These are phyloP conservation scores for Euplagia quadripunctaria DNA, from an alignment of 2,888 invertebrate genomes.

Conservation along the genomic window DNA sequence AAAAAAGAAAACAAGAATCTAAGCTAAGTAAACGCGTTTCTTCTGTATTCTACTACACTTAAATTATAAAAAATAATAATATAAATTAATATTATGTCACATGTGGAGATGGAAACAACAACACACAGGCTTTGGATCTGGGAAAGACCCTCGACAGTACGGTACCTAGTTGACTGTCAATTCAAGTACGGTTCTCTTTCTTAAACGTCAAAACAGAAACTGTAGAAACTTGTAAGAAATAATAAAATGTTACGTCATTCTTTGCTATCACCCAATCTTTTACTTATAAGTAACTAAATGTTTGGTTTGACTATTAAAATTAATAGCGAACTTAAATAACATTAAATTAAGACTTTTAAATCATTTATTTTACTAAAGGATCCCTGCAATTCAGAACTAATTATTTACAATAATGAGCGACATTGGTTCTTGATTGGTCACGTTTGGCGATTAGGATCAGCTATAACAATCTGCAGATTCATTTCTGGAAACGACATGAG, in stretches of 20 bases:
- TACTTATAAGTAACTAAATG: too few species aligned
- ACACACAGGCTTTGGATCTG: neutral
- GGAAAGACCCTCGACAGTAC: neutral
- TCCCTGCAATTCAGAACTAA: neutral
- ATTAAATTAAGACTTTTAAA: too few species aligned
- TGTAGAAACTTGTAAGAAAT: too few species aligned
- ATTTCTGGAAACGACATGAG: neutral
- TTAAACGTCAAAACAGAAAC: neutral
- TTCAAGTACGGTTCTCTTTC: neutral
- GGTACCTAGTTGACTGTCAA: too few species aligned
- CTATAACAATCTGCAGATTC: neutral
- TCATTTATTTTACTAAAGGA: too few species aligned
- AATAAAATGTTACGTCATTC: too few species aligned
- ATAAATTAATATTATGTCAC: too few species aligned
- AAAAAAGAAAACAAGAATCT: neutral
- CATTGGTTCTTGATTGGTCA: neutral
- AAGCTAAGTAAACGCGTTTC: neutral
- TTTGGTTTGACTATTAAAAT: too few species aligned
- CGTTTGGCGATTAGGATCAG: neutral
- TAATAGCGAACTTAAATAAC: neutral
- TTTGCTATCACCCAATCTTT: too few species aligned
- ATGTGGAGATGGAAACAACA: too few species aligned
- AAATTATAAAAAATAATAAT: too few species aligned
- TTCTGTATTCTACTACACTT: too few species aligned
- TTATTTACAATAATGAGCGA: neutral